Evolutionary conservation across 2,113 vertebrate species (phyloP).

Genomic region (Thamnaconus septentrionalis): DNA sequence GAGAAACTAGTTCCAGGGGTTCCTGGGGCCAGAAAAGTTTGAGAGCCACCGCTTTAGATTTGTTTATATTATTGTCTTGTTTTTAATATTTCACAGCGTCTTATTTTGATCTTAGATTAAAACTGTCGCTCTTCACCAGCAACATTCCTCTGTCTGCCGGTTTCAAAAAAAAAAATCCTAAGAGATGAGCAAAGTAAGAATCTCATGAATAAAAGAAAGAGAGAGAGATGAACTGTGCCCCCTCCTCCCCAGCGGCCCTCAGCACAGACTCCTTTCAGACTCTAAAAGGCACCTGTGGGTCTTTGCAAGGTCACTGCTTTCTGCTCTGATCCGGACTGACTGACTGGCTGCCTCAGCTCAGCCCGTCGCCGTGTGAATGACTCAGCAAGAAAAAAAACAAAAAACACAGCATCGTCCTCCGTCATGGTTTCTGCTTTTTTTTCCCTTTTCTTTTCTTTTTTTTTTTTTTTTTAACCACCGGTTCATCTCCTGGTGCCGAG

Average conservation of each 20-base stretch:
- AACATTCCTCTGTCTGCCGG: no score
- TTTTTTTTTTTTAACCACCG: no score
- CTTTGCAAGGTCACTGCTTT: slow-evolving; percentile 12
- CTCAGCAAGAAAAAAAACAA: slow-evolving; percentile 28
- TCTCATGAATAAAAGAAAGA: not conserved
- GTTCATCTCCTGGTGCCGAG: no score
- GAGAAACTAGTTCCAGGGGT: no score
- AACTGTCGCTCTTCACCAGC: no score
- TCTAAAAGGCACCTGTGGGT: not conserved
- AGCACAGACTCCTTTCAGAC: not conserved
- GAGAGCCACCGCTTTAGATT: no score
- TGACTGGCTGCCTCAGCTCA: slow-evolving; percentile 12
- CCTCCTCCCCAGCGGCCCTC: not conserved
- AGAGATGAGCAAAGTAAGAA: not conserved
- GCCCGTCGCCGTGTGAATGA: slow-evolving; percentile 26
- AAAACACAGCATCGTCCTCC: not conserved
- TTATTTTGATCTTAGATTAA: no score
- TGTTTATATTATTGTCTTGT: no score
- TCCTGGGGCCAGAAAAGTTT: no score
- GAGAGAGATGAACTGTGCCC: not conserved
- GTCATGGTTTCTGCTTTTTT: not conserved
- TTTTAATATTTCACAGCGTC: no score
- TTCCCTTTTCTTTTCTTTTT: not conserved
- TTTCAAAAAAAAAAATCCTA: not conserved
- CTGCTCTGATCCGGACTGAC: slow-evolving; percentile 31